phyloP scores from a whole-genome alignment of 2,888 invertebrate species.

The Drosophila kambysellisi region DNA sequence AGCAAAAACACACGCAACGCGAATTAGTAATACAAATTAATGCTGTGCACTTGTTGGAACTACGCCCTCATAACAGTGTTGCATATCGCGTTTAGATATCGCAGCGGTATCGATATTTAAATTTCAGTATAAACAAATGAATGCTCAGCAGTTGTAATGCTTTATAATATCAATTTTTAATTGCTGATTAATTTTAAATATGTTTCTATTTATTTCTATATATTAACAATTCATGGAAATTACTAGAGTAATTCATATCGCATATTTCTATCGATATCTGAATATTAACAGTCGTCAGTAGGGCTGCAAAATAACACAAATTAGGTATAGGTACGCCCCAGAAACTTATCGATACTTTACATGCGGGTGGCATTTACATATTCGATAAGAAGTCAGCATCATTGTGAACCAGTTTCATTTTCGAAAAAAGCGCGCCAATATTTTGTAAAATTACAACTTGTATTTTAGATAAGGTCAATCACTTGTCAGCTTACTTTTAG shows the following conservation, averaged over 20 bases:
- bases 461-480: constrained; percentile 18
- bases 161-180: background rate
- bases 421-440: constrained; percentile 7
- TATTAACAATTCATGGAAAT: constrained; percentile 35
- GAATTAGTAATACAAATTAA: constrained; percentile 61
- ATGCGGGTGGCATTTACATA: background rate
- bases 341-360: background rate
- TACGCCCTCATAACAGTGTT: constrained; percentile 73
- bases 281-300: background rate
- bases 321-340: background rate
- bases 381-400: constrained; percentile 14
- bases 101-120: constrained; percentile 21
- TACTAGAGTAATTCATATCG: constrained; percentile 13
- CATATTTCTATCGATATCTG: constrained; percentile 32
- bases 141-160: constrained; percentile 43
- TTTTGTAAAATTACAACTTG: background rate
- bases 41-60: constrained; percentile 75
- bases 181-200: background rate
- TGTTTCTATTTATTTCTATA: background rate
- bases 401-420: constrained; percentile 5
- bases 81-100: constrained; percentile 11
- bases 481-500: background rate
- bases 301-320: constrained; percentile 8
- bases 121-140: constrained; percentile 2
- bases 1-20: constrained; percentile 39